Percentiles rank a stretch among this genome's conserved stretches.
Conservation (phyloP, 2,113 vertebrate species). For the Crotalus viridis region DNA sequence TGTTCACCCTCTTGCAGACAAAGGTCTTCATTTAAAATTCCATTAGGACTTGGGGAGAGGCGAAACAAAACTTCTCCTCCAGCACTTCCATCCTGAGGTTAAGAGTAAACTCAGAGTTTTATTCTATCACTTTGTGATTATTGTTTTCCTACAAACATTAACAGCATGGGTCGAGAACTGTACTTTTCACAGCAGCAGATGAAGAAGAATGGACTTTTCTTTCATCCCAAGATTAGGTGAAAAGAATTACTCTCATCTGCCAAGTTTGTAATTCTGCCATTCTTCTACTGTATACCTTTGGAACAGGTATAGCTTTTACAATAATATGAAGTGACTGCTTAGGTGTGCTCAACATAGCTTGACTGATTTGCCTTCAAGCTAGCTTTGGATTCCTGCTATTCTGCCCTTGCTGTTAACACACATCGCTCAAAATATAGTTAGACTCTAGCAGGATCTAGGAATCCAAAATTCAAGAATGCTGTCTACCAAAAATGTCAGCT, state of each 20-base stretch:
- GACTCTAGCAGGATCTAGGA: not conserved
- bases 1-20: not conserved
- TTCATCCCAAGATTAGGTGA: not conserved
- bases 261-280: not conserved
- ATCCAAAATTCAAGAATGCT: not conserved
- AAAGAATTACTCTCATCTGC: not conserved
- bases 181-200: not conserved
- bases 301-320: constrained; percentile 28
- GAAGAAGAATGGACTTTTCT: not conserved
- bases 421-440: not conserved
- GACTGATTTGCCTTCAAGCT: not conserved
- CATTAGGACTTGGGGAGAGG: not conserved
- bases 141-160: not conserved
- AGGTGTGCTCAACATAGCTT: not conserved
- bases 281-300: not conserved
- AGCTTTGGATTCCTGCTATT: not conserved
- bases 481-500: not conserved
- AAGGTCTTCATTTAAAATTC: not conserved
- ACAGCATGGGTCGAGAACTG: not conserved
- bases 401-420: not conserved
- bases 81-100: not conserved
- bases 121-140: rapidly evolving
- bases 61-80: not conserved
- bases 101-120: not conserved
- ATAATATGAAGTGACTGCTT: not conserved